Base-by-base conservation (phyloP, 53 echinoderm and acorn worm species). In the Mesocentrotus franciscanus region DNA sequence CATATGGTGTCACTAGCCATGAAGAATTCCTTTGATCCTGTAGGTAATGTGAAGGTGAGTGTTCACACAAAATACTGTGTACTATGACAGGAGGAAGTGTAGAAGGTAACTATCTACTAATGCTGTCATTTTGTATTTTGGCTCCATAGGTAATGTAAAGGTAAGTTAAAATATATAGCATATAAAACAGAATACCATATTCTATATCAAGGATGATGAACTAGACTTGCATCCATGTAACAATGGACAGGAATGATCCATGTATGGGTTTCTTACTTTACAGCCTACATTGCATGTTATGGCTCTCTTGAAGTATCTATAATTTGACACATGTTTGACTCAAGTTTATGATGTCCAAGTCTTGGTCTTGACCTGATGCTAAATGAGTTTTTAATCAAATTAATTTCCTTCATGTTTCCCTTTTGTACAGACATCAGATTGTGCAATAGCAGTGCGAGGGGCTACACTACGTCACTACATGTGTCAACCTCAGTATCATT, bases 1-100 rank as follows among this genome's bases (percentile, higher is more conserved):
- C 95, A 98, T 68, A 99, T 99, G 99, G 42, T 99, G 42, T 92
- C 99, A 17, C 78, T 98, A n/a, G 99, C 99, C 55, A 68, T 98
- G 93, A 99, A 97, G 95, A 98, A 98, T 95, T 92, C 85, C 57
- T 97, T 98, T 90, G 96, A 98, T 85, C 96, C 98, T 92, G 96
- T 96, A 87, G 98, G 96, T 9, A 97, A 99, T 96, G 96, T 98
- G 78, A 99, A 99, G 96, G 98, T 98, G 92, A 91, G 81, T 39
- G 14, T 18, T 12, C 64, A 14, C 20, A 15, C 17, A 16, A 14
- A 4, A 64, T 64, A 4, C 20, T 7, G 64, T 64, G 15, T 64
- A 20, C 64, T 20, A 18, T 64, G 64, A 16, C 20, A 18, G 6
- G 64, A 64, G 64, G 64, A 20, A 64, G 11, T 18, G 6, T 64